Evolutionary conservation across 64 coral and sea anemone genomes (phyloP), one percentile per base, ranked within the genome.

Genomic region (Pocillopora damicornis): DNA sequence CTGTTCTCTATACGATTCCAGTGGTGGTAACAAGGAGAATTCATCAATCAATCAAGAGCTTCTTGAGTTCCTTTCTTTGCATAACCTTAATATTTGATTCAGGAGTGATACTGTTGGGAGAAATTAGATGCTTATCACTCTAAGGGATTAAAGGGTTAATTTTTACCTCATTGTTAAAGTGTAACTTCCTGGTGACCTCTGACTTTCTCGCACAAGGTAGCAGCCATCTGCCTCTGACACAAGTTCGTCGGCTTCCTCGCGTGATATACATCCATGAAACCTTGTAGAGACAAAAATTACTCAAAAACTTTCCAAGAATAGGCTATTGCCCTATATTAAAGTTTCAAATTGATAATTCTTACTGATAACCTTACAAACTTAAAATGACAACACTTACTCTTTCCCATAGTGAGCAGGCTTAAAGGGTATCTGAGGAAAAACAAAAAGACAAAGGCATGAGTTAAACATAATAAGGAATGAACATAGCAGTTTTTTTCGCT

Each of bases 251-350:
- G 97, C 97, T 87, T 99, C 93, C 37, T 99, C 93, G 15, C 97
- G 97, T 36, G 97, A 99, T 87, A 99, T 99, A 8, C 79, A 91
- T 0, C 97, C 93, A 91, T 99, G 97, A 74, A 99, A 99, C 77
- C 97, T 99, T 25, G 5, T 5, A 76, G 61, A 75, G 23, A 64
- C 63, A 51, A 51, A 51, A 51, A 1, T 7, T 0, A 51, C 7
- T 1, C 2, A 51, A 51, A 51, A 51, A 51, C 42, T 7, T 51
- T 51, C 7, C 42, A 4, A 51, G 7, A 51, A 51, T 0, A 51
- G 1, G 42, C 0, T 4, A 51, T 51, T 51, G 42, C 42, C 42
- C 42, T 51, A 51, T 7, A 51, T 51, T 51, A 51, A 51, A 51
- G 42, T 2, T 51, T 51, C 2, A 51, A 7, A 4, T 51, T 51